Evolutionary conservation across 2,797 vertebrate genomes (phyloP).

Genomic region (Rhynchonycteris naso): DNA sequence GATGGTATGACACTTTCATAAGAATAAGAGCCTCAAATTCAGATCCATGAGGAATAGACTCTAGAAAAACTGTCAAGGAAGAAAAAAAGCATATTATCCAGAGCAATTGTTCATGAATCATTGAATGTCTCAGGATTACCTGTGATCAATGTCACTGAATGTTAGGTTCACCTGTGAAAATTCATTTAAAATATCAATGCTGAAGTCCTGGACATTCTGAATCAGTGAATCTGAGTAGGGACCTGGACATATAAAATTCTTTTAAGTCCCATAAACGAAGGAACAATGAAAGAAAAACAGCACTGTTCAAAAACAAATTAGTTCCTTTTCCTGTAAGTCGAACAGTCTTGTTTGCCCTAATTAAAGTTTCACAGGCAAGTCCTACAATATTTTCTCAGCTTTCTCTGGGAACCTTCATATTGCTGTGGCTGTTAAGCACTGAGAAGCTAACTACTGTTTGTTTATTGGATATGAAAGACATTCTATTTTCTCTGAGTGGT

Average conservation of each 20-base stretch:
- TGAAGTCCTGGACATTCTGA: background rate
- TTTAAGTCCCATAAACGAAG: background rate
- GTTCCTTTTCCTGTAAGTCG: conserved; percentile 54
- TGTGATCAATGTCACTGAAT: background rate
- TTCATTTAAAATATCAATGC: background rate
- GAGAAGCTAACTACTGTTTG: conserved; percentile 73
- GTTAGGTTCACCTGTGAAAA: background rate
- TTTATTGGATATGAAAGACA: conserved; percentile 69
- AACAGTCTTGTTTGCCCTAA: conserved; percentile 27
- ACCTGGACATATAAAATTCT: background rate
- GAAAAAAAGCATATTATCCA: background rate
- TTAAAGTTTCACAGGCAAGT: conserved; percentile 51
- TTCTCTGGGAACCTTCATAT: conserved; percentile 62
- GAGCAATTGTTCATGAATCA: background rate
- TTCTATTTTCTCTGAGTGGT: conserved; percentile 22
- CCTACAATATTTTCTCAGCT: conserved; percentile 62
- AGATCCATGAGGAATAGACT: background rate
- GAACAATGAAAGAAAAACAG: conserved; percentile 39
- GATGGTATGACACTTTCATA: background rate
- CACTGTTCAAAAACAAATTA: conserved; percentile 56
- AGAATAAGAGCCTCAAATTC: conserved; percentile 43
- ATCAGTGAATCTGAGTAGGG: background rate
- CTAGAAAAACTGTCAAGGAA: background rate
- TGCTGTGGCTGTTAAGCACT: conserved; percentile 57
- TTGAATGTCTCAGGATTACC: background rate